Percentiles rank a stretch among this genome's conserved stretches.
Conservation (phyloP, 2,113 vertebrate genomes). For the Cricetomys ansorgei region DNA sequence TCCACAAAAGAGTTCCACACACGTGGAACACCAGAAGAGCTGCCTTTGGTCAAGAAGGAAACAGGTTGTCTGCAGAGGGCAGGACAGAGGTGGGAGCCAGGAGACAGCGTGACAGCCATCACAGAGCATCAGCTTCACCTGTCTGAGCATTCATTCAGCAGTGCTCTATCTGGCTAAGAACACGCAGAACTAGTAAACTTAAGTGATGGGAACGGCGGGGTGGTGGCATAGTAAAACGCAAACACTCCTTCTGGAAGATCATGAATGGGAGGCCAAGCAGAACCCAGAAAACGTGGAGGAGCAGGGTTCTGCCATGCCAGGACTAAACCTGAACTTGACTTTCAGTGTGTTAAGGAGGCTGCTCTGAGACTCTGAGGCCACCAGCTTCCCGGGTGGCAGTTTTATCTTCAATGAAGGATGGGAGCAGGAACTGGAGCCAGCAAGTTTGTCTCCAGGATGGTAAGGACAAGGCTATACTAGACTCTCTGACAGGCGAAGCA, state of each 20-base stretch:
- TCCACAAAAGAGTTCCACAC: background rate
- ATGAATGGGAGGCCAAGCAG: background rate
- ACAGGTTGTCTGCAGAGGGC: background rate
- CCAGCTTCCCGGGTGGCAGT: background rate
- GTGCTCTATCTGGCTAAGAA: background rate
- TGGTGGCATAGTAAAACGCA: background rate
- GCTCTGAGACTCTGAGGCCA: background rate
- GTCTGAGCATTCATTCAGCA: background rate
- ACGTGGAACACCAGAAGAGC: slow-evolving; percentile 4
- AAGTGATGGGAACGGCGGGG: background rate
- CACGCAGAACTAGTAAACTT: slow-evolving; percentile 1
- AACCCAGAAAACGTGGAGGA: background rate
- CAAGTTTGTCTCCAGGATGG: background rate
- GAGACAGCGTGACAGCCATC: background rate
- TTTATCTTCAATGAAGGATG: slow-evolving; percentile 3
- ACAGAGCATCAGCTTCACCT: background rate
- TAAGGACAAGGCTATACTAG: background rate
- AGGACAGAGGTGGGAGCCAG: background rate
- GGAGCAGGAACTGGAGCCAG: background rate
- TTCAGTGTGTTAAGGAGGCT: background rate
- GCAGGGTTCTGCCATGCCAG: background rate
- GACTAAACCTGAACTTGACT: background rate
- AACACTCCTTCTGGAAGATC: slow-evolving; percentile 35
- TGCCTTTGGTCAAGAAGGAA: slow-evolving; percentile 2
- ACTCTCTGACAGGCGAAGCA: slow-evolving; percentile 37